phyloP scores from a whole-genome alignment of 35 echinoderm and acorn worm species.

The Apostichopus parvimensis region DNA sequence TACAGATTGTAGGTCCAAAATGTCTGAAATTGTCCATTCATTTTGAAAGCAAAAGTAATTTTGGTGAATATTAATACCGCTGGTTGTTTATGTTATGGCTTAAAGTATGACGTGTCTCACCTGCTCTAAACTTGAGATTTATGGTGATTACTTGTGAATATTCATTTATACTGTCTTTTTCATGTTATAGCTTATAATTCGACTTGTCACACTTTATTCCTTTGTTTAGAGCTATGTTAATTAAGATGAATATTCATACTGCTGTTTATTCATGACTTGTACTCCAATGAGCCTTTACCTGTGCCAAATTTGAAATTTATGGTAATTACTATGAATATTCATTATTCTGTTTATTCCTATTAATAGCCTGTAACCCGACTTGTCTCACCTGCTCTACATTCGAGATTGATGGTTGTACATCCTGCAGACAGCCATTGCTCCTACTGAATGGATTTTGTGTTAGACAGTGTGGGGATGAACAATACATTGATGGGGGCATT shows the following conservation, averaged over 20 bases:
- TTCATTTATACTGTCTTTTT: not conserved
- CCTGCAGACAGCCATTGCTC: conserved; percentile 68
- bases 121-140: too few species aligned
- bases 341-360: not conserved
- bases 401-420: conserved; percentile 70
- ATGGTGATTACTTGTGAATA: not conserved
- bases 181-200: not conserved
- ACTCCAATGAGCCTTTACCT: not conserved
- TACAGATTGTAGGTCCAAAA: too few species aligned
- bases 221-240: not conserved
- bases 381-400: conserved; percentile 73
- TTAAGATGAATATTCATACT: not conserved
- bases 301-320: not conserved
- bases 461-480: conserved; percentile 60
- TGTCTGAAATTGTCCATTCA: too few species aligned
- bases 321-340: not conserved
- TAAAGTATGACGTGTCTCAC: too few species aligned
- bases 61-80: too few species aligned
- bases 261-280: not conserved
- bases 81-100: too few species aligned
- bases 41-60: too few species aligned
- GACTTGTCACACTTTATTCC: not conserved
- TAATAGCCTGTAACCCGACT: conserved; percentile 78
- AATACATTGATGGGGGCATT: conserved; percentile 49
- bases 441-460: conserved; percentile 77